Evolutionary conservation across 2,888 invertebrate genomes (phyloP).

Genomic region (Drosophila algonquin): DNA sequence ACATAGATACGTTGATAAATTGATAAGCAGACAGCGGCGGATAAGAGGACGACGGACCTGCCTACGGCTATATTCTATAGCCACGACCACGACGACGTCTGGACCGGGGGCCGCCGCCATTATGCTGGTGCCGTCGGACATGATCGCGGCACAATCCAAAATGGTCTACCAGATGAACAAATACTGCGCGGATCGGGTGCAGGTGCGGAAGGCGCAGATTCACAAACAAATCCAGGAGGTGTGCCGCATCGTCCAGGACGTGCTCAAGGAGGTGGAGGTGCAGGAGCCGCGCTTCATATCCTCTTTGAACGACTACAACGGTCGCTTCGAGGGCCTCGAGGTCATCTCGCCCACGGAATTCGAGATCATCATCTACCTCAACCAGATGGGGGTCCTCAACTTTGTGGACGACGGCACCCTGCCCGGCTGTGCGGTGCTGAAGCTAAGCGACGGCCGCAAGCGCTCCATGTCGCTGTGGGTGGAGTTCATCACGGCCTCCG

Average conservation of each 20-base stretch:
- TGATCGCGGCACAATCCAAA: conserved; percentile 97
- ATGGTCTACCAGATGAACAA: conserved; percentile 98
- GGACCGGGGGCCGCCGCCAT: conserved; percentile 80
- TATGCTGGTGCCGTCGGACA: conserved; percentile 96
- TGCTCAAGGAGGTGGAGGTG: conserved; percentile 96
- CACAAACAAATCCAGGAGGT: conserved; percentile 96
- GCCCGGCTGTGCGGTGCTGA: conserved; percentile 96
- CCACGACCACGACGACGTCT: conserved; percentile 53
- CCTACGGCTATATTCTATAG: neutral
- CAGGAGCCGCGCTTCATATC: conserved; percentile 98
- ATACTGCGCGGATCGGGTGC: conserved; percentile 96
- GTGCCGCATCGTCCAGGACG: conserved; percentile 96
- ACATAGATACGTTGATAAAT: too few relatives aligned
- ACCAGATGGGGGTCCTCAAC: conserved; percentile 99
- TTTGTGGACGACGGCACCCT: conserved; percentile 98
- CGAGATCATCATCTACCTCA: conserved; percentile 97
- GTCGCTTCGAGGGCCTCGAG: conserved; percentile 95
- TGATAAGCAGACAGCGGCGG: neutral
- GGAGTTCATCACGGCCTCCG: conserved; percentile 98
- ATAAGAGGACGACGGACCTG: neutral
- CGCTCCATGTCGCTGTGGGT: conserved; percentile 99
- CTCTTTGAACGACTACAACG: conserved; percentile 94
- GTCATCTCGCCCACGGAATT: conserved; percentile 97
- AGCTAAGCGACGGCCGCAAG: conserved; percentile 97
- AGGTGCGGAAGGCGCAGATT: conserved; percentile 92